phyloP scores from a whole-genome alignment of 1,140 invertebrate genomes.

The Drosophila watanabei region DNA sequence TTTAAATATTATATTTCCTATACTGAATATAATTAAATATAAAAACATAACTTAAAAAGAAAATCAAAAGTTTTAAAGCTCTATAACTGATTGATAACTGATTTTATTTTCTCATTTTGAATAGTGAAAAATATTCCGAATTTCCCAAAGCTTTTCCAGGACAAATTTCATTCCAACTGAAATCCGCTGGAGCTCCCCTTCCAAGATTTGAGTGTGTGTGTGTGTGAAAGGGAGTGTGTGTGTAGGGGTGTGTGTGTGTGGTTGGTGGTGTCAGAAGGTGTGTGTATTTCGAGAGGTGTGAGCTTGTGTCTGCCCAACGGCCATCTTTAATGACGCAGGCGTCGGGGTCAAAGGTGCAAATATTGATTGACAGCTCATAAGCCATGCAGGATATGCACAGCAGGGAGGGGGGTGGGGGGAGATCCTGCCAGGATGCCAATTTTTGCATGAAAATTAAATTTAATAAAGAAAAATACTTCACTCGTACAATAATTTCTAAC shows the following conservation, averaged over 20 bases:
- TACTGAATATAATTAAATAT: too few relatives aligned
- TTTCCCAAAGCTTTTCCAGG: neutral
- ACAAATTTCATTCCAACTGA: neutral
- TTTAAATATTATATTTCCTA: too few relatives aligned
- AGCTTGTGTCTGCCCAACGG: conserved; percentile 27
- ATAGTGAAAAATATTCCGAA: neutral
- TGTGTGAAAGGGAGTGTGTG: neutral
- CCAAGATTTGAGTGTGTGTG: neutral
- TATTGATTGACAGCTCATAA: conserved; percentile 40
- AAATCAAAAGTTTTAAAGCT: neutral
- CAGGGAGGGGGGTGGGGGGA: neutral
- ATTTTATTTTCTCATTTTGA: neutral
- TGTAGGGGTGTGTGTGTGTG: conserved; percentile 9
- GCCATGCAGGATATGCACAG: neutral
- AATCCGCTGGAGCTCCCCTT: too few relatives aligned
- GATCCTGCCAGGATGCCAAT: neutral
- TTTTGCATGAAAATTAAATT: neutral
- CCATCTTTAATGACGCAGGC: conserved; percentile 46
- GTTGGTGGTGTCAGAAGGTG: neutral
- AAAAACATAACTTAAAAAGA: neutral
- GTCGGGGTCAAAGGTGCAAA: conserved; percentile 50
- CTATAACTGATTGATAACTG: neutral
- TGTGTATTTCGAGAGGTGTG: conserved; percentile 33
- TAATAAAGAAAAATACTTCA: too few relatives aligned
- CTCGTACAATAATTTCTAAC: too few relatives aligned